Percentiles rank a stretch among this genome's conserved stretches.
These are phyloP conservation scores for Mellilla xanthometata DNA, from an alignment of 2,888 invertebrate species.

Conservation along the genomic window DNA sequence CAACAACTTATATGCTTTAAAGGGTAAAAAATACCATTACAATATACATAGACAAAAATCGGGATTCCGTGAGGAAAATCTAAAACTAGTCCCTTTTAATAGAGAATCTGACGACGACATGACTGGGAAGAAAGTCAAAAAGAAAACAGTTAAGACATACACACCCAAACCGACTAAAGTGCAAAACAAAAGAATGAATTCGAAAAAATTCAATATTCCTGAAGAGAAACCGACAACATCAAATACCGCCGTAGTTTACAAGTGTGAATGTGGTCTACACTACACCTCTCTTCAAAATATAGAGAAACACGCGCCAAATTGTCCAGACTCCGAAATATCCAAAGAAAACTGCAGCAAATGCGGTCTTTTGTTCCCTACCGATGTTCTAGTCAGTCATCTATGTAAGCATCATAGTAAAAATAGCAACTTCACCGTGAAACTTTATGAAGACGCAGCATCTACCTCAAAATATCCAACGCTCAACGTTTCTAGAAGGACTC, in stretches of 20 bases:
- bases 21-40: conserved; percentile 20
- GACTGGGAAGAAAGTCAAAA: no score
- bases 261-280: conserved; percentile 47
- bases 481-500: no score
- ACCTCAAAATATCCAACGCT: neutral
- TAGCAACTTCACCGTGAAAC: conserved; percentile 19
- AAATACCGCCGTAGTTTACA: conserved; percentile 29
- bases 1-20: conserved; percentile 11
- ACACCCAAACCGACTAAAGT: neutral
- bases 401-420: conserved; percentile 44
- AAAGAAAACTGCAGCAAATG: conserved; percentile 49
- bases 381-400: conserved; percentile 42
- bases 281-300: conserved; percentile 37
- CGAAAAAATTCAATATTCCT: no score
- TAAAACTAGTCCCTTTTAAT: conserved; percentile 2
- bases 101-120: neutral
- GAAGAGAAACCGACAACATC: no score
- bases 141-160: neutral
- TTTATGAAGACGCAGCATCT: no score
- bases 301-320: conserved; percentile 36
- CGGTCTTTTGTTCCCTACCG: conserved; percentile 39
- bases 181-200: neutral
- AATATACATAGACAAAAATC: conserved; percentile 18
- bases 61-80: conserved; percentile 13
- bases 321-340: conserved; percentile 23